A percentile compares a stretch with the other conserved stretches of the same genome.
Conservation (phyloP, 2,888 invertebrate species). For the Mycalesis mineus region DNA sequence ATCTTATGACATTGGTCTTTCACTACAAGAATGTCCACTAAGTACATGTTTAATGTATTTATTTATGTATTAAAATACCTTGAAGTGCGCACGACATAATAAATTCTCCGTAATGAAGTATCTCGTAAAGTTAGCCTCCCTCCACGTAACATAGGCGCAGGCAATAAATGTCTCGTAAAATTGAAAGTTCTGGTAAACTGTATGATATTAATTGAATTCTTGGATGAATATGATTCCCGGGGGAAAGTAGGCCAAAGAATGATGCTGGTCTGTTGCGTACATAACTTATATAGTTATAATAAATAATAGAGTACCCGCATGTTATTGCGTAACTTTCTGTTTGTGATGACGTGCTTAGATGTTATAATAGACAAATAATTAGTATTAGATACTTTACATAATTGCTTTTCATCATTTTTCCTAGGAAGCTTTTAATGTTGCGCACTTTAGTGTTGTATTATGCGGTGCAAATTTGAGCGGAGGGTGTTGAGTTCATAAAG, state of each 20-base stretch:
- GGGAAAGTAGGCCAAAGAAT: conserved; percentile 55
- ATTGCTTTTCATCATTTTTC: background rate
- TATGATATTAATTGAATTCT: conserved; percentile 15
- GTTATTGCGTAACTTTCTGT: conserved; percentile 9
- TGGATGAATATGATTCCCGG: conserved; percentile 33
- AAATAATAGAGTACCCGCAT: conserved; percentile 10
- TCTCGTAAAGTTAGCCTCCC: conserved; percentile 11
- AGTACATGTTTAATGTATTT: background rate
- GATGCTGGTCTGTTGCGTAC: conserved; percentile 24
- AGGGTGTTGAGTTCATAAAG: no score
- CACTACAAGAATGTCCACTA: conserved; percentile 17
- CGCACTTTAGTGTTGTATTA: no score
- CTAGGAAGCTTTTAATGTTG: background rate
- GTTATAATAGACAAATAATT: background rate
- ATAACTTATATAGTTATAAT: conserved; percentile 15
- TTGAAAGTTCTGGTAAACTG: conserved; percentile 21
- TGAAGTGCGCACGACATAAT: conserved; percentile 11
- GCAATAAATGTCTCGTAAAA: conserved; percentile 38
- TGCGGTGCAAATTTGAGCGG: no score
- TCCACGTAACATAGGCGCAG: conserved; percentile 1
- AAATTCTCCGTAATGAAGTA: conserved; percentile 18
- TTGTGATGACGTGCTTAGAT: background rate
- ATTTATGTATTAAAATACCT: conserved; percentile 6
- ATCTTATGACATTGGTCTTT: conserved; percentile 13
- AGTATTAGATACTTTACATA: background rate